phyloP scores from a whole-genome alignment of 2,797 vertebrate genomes.

The Psittacula echo region DNA sequence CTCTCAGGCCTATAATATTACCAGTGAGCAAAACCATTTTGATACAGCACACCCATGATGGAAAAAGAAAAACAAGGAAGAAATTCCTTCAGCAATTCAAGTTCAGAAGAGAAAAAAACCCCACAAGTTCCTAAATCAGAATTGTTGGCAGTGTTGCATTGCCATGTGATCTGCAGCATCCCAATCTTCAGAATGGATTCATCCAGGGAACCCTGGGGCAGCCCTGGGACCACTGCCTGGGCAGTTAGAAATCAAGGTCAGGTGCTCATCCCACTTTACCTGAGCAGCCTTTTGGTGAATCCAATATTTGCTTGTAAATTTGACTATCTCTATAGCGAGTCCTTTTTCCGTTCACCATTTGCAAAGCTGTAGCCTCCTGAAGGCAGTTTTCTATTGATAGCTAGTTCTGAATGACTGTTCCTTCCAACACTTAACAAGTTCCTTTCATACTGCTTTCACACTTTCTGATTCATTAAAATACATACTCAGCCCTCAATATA shows the following conservation, averaged over 20 bases:
- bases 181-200: accelerated
- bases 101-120: background rate
- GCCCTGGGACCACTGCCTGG: background rate
- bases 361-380: background rate
- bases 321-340: background rate
- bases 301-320: background rate
- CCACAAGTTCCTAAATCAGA: background rate
- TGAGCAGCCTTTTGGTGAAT: background rate
- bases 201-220: background rate
- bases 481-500: background rate
- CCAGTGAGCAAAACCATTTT: background rate
- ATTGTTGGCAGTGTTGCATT: accelerated
- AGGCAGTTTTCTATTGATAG: background rate
- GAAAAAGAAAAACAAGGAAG: background rate
- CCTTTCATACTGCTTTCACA: conserved; percentile 20
- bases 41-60: background rate
- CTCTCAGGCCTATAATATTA: background rate
- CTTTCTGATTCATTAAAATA: conserved; percentile 18
- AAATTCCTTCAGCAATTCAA: background rate
- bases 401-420: background rate
- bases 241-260: background rate
- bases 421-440: background rate
- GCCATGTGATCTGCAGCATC: background rate
- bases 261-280: background rate
- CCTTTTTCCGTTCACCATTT: background rate